phyloP scores from a whole-genome alignment of 2,113 vertebrate species.

The Corvus cornix region DNA sequence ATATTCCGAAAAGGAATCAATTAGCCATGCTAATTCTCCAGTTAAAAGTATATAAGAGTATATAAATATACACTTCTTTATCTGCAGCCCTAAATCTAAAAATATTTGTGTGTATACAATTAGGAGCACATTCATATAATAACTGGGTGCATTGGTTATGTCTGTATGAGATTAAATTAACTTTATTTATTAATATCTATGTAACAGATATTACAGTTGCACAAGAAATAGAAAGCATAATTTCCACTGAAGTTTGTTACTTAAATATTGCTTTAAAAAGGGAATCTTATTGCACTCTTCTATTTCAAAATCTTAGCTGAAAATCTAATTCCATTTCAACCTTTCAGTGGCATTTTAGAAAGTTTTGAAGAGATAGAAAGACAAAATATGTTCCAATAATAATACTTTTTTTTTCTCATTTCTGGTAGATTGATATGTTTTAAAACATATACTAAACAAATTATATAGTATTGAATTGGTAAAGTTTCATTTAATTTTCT shows the following conservation, averaged over 20 bases:
- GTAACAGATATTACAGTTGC: not conserved
- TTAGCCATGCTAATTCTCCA: not conserved
- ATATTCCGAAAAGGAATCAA: not conserved
- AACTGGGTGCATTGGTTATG: not conserved
- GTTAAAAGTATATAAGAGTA: not conserved
- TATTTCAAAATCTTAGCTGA: not conserved
- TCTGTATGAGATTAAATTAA: not conserved
- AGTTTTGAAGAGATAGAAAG: not conserved
- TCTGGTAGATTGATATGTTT: not conserved
- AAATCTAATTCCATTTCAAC: not conserved
- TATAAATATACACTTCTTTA: not conserved
- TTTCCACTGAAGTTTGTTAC: not conserved
- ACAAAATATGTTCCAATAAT: not conserved
- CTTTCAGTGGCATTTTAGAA: not conserved
- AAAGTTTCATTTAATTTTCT: not conserved
- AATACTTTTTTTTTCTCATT: not conserved
- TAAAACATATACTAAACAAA: not conserved
- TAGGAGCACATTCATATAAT: not conserved
- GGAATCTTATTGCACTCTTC: not conserved
- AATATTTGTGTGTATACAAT: not conserved
- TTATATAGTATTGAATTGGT: not conserved
- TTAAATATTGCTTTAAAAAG: not conserved
- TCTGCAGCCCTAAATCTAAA: not conserved
- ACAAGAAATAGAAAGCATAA: not conserved
- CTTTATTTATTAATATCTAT: not conserved